phyloP scores from a whole-genome alignment of 2,797 vertebrate genomes.

The Urophycis tenuis region DNA sequence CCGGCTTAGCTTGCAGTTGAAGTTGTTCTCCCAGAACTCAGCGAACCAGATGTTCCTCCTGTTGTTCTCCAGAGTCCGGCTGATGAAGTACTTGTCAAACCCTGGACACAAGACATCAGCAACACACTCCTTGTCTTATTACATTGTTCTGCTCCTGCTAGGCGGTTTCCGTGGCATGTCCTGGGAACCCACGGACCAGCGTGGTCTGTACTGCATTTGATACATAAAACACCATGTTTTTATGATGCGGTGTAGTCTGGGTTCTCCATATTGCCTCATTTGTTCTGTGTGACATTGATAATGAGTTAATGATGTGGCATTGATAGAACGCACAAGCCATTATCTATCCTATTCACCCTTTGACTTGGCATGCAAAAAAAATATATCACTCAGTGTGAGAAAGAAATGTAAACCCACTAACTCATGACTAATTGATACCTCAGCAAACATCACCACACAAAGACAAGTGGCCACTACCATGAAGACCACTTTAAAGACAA shows the following conservation, averaged over 20 bases:
- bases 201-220: too few relatives aligned
- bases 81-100: conserved; percentile 98
- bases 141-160: too few relatives aligned
- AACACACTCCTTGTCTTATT: neutral
- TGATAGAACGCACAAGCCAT: neutral
- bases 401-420: neutral
- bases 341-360: neutral
- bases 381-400: neutral
- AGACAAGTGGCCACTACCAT: neutral
- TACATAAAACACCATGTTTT: neutral
- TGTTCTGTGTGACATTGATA: neutral
- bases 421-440: neutral
- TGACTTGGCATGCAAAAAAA: neutral
- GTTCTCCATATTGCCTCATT: neutral
- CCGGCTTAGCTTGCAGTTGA: conserved; percentile 95
- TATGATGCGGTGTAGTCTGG: neutral
- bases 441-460: neutral
- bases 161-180: too few relatives aligned
- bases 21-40: conserved; percentile 98
- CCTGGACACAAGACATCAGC: conserved; percentile 64
- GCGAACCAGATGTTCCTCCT: conserved; percentile 98
- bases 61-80: conserved; percentile 96
- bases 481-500: neutral
- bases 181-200: too few relatives aligned
- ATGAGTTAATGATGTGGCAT: neutral